These are phyloP conservation scores for Neotragus moschatus DNA, from an alignment of 2,113 vertebrate species.

Conservation along the genomic window DNA sequence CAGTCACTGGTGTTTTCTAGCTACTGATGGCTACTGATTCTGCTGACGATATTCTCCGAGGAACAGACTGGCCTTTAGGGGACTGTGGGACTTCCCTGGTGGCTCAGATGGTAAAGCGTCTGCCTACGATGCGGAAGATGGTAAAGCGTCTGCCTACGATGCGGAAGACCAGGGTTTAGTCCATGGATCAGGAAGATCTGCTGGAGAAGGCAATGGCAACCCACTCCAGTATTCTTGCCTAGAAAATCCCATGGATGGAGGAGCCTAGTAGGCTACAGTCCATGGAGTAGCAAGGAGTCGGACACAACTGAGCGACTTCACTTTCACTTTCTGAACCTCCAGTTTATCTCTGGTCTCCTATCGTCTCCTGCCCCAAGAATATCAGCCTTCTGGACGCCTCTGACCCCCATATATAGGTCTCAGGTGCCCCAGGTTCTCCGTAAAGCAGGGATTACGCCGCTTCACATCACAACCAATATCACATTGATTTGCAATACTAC, in stretches of 20 bases:
- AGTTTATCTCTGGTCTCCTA: background rate
- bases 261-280: background rate
- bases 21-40: no score
- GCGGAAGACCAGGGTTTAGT: fast-evolving
- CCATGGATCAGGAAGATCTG: background rate
- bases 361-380: background rate
- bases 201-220: background rate
- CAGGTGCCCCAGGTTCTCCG: background rate
- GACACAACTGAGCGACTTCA: background rate
- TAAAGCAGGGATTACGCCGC: background rate
- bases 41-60: background rate
- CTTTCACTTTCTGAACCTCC: background rate
- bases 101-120: background rate
- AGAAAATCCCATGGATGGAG: background rate
- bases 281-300: background rate
- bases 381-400: background rate
- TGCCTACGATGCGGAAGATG: no score
- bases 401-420: background rate
- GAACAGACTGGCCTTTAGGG: background rate
- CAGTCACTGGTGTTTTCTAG: background rate
- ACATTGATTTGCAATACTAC: background rate
- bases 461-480: background rate
- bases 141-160: background rate
- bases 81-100: background rate
- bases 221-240: background rate